Evolutionary conservation across 2,888 invertebrate species (phyloP).

Genomic region (Synergus japonicus): DNA sequence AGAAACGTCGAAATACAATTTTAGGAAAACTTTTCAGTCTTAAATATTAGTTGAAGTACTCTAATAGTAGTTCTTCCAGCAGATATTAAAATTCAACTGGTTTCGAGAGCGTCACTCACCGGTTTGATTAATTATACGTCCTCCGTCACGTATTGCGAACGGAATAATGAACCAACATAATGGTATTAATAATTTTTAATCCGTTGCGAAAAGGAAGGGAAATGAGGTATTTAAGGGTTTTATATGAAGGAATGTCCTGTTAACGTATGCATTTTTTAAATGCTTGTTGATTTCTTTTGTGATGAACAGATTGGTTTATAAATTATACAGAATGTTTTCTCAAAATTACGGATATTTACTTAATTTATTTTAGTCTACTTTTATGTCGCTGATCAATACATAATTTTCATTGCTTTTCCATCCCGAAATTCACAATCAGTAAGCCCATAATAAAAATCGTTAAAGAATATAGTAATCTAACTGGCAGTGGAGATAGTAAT

Average conservation of each 20-base stretch:
- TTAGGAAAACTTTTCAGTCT: background rate
- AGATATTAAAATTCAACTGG: slow-evolving; percentile 55
- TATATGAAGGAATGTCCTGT: background rate
- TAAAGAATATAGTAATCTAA: too few relatives aligned
- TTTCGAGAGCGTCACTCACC: slow-evolving; percentile 44
- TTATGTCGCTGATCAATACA: too few relatives aligned
- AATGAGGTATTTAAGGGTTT: background rate
- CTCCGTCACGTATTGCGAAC: slow-evolving; percentile 47
- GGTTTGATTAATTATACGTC: slow-evolving; percentile 62
- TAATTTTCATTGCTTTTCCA: too few relatives aligned
- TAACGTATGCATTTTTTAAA: background rate
- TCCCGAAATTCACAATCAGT: too few relatives aligned
- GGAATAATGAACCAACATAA: slow-evolving; percentile 56
- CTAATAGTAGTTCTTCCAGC: background rate
- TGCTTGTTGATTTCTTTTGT: background rate
- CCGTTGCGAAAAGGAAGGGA: slow-evolving; percentile 39
- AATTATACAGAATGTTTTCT: background rate
- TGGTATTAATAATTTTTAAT: slow-evolving; percentile 60
- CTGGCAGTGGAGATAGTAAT: too few relatives aligned
- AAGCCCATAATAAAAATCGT: too few relatives aligned
- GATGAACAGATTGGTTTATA: background rate
- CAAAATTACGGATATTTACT: too few relatives aligned
- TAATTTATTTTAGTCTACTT: too few relatives aligned
- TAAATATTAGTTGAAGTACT: background rate
- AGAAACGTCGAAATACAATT: too few relatives aligned